Evolutionary conservation across 1,140 invertebrate species (phyloP).

Genomic region (Zaprionus vittiger): DNA sequence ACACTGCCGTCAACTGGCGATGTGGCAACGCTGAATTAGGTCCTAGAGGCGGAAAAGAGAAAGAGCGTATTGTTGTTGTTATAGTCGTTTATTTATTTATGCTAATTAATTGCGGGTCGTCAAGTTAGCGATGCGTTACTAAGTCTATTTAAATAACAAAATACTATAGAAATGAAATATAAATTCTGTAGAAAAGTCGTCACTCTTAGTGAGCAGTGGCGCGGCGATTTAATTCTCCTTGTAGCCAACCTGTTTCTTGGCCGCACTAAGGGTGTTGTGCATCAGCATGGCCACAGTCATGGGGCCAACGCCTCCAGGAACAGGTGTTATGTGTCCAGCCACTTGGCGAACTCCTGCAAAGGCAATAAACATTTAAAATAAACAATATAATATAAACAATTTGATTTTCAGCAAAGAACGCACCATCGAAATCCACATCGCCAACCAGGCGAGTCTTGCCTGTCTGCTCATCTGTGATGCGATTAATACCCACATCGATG

Average conservation of each 20-base stretch:
- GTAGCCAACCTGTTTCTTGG: constrained; percentile 83
- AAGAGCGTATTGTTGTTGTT: constrained; percentile 4
- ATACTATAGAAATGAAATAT: constrained; percentile 55
- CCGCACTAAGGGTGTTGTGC: constrained; percentile 92
- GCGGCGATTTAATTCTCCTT: constrained; percentile 4
- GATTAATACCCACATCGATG: constrained; percentile 95
- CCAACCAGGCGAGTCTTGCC: constrained; percentile 92
- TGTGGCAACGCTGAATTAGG: constrained; percentile 27
- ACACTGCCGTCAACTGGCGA: not conserved
- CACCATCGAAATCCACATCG: constrained; percentile 94
- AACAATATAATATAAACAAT: not conserved
- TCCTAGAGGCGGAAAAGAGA: not conserved
- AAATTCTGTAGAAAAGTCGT: constrained; percentile 27
- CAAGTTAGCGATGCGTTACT: constrained; percentile 11
- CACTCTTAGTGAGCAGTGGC: not conserved
- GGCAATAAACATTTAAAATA: constrained; percentile 14
- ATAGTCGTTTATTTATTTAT: constrained; percentile 7
- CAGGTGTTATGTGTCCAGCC: constrained; percentile 92
- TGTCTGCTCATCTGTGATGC: constrained; percentile 87
- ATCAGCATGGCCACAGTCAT: constrained; percentile 96
- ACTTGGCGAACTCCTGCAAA: constrained; percentile 89
- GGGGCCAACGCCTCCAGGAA: constrained; percentile 95
- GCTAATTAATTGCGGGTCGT: not conserved
- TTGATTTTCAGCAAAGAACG: constrained; percentile 10
- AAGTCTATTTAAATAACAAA: constrained; percentile 61